Percentiles rank a stretch among this genome's conserved stretches.
Evolutionary conservation across 2,888 invertebrate species (phyloP).

Genomic region (Lasius fuliginosus): DNA sequence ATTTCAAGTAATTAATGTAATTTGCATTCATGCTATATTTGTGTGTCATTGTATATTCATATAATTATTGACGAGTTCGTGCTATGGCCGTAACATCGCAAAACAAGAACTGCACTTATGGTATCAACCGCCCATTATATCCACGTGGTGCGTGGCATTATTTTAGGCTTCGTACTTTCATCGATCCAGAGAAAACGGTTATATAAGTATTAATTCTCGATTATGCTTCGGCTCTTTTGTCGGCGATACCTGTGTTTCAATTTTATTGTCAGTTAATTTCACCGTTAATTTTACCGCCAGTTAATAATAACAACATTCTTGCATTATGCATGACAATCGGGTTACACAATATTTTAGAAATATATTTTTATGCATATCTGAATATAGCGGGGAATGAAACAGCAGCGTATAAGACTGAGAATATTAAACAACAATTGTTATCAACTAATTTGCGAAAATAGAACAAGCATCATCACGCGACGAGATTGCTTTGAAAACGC

Average conservation of each 20-base stretch:
- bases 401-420: not conserved
- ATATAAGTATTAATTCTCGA: conserved; percentile 58
- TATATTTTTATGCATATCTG: not conserved
- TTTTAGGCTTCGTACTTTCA: conserved; percentile 61
- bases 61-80: conserved; percentile 71
- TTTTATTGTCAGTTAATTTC: not conserved
- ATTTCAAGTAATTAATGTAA: conserved; percentile 22
- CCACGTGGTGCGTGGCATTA: conserved; percentile 64
- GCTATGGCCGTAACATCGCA: conserved; percentile 61
- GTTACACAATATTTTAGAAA: not conserved
- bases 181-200: conserved; percentile 60
- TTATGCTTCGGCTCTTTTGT: conserved; percentile 3
- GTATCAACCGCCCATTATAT: conserved; percentile 71
- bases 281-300: not conserved
- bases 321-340: not conserved
- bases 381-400: not conserved
- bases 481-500: conserved; percentile 5
- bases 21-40: conserved; percentile 2
- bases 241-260: conserved; percentile 50
- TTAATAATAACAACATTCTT: not conserved
- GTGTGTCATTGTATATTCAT: conserved; percentile 52
- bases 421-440: not conserved
- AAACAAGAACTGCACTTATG: conserved; percentile 67
- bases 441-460: conserved; percentile 30
- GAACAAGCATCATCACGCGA: not conserved